Evolutionary conservation across 2,113 vertebrate genomes (phyloP), one percentile per base, ranked within the genome.

Genomic region (Anarhynchus alexandrinus): DNA sequence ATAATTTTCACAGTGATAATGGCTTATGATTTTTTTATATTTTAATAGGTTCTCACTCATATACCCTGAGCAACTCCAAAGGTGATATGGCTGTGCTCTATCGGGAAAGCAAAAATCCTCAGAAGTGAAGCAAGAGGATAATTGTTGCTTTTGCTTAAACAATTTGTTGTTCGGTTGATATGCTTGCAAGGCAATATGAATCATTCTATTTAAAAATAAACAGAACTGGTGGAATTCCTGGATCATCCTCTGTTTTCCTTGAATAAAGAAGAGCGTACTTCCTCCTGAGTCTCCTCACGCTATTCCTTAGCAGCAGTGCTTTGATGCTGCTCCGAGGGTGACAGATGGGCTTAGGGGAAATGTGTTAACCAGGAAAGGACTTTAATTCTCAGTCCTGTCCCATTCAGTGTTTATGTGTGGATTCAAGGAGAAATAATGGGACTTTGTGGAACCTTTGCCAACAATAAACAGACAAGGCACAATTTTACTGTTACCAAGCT

Each of bases 381-480:
- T 93, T 88, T 67, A 17, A 42, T 93, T 94, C 62, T 87, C 86
- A 88, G 65, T 45, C 38, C 64, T 95, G 80, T 91, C 90, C 90
- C 11, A 34, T 90, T 93, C 43, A 36, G 57, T 57, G 86, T 88
- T 93, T 71, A 74, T 57, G 43, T 91, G 52, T 64, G 69, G 64
- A 64, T 94, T 92, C 80, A 52, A 49, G 80, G 57, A 84, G 62
- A 88, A 92, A 79, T 88, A 92, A 70, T 51, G 57, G 76, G 61
- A 71, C 76, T 84, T 93, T 36, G 21, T 78, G 72, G 71, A 93
- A 86, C 55, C 59, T 88, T 94, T 96, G 90, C 82, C 85, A 91
- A 43, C 72, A 81, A 57, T 71, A 86, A 90, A 74, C 55, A 86
- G 51, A 64, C 55, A 61, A 47, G 55, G 40, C 36, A 84, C 51